A percentile compares a stretch with the other conserved stretches of the same genome.
phyloP scores from a whole-genome alignment of 2,113 vertebrate species.

The Dicentrarchus labrax region DNA sequence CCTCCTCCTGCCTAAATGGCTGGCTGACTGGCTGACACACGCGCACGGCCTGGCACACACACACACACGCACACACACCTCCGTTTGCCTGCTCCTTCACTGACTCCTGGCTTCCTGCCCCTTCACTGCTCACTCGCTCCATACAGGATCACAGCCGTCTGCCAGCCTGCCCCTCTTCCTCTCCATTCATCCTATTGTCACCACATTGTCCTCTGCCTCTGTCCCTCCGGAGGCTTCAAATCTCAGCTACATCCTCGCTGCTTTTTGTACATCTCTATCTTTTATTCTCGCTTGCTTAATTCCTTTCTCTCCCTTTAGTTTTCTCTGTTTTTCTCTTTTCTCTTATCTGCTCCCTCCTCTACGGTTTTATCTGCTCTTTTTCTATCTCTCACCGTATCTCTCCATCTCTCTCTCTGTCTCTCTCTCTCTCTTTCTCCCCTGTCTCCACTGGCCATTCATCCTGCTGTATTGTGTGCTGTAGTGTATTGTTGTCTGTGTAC shows the following conservation, averaged over 20 bases:
- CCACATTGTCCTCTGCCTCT: conserved; percentile 55
- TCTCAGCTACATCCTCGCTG: conserved; percentile 37
- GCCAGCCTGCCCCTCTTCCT: conserved; percentile 60
- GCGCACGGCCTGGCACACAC: conserved; percentile 29
- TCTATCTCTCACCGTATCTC: conserved; percentile 29
- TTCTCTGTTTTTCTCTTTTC: conserved; percentile 19
- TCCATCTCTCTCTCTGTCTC: conserved; percentile 39
- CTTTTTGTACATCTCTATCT: conserved; percentile 56
- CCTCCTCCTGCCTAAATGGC: conserved; percentile 60
- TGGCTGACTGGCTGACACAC: conserved; percentile 65
- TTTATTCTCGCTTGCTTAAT: conserved; percentile 26
- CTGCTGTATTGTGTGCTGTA: conserved; percentile 37
- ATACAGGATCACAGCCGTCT: conserved; percentile 65
- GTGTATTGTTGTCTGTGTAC: conserved; percentile 58
- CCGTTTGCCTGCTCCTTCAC: conserved; percentile 43
- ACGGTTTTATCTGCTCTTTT: conserved; percentile 28
- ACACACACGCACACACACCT: conserved; percentile 43
- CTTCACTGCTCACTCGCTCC: conserved; percentile 45
- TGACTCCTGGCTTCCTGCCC: conserved; percentile 65
- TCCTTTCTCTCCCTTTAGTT: conserved; percentile 31
- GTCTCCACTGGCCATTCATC: conserved; percentile 42
- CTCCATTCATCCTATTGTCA: conserved; percentile 73
- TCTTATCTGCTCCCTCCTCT: conserved; percentile 30
- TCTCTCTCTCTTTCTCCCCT: conserved; percentile 24
- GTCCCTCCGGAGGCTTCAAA: conserved; percentile 54